A percentile compares a stretch with the other conserved stretches of the same genome.
Evolutionary conservation across 2,888 invertebrate genomes (phyloP).

Genomic region (Archips crataeganus): DNA sequence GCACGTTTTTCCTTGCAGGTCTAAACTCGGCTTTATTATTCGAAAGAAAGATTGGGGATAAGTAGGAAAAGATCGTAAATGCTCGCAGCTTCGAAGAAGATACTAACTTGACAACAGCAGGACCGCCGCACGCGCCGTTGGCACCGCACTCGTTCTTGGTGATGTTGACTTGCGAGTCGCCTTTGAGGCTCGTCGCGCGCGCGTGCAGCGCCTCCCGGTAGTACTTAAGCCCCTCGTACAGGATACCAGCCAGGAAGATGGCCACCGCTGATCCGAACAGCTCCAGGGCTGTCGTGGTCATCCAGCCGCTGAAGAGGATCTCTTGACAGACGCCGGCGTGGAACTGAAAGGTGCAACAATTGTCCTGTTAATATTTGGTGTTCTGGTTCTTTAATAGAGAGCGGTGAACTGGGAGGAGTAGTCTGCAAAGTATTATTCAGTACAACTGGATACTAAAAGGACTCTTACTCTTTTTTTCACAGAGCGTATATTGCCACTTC

Average conservation of each 20-base stretch:
- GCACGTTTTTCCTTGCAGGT: no score
- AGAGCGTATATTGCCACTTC: no score
- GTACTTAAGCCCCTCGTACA: conserved; percentile 98
- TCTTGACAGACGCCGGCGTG: conserved; percentile 91
- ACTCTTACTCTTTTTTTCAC: no score
- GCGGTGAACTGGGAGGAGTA: no score
- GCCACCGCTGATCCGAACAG: conserved; percentile 95
- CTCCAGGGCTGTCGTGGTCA: conserved; percentile 89
- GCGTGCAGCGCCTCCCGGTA: conserved; percentile 83
- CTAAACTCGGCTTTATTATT: no score
- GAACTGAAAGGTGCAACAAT: conserved; percentile 86
- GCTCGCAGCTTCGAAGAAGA: background rate
- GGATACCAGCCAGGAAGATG: conserved; percentile 94
- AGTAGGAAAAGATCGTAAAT: background rate
- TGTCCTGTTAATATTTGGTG: background rate
- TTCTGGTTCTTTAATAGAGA: background rate
- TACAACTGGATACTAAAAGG: no score
- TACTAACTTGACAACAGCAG: conserved; percentile 69
- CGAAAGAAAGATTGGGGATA: no score
- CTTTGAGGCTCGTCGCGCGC: conserved; percentile 59
- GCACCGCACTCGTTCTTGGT: conserved; percentile 79
- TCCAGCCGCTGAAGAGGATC: conserved; percentile 93
- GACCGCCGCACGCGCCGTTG: conserved; percentile 67
- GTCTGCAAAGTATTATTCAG: no score
- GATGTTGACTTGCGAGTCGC: conserved; percentile 79